phyloP scores from a whole-genome alignment of 1,140 invertebrate genomes.

The Zaprionus lachaisei region DNA sequence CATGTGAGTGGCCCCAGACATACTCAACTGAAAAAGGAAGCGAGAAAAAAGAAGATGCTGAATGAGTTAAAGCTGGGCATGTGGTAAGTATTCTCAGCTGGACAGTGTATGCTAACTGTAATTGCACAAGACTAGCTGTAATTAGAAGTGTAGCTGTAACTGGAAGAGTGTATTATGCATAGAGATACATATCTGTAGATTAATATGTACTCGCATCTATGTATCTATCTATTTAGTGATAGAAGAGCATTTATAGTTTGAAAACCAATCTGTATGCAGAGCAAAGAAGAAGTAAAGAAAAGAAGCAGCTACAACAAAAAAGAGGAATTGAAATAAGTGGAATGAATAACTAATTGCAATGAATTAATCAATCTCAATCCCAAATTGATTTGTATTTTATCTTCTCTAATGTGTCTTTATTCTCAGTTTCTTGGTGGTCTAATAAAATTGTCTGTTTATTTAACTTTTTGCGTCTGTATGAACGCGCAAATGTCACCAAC shows the following conservation, averaged over 20 bases:
- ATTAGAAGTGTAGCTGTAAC: background rate
- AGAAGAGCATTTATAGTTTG: too few species aligned
- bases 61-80: background rate
- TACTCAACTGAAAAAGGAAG: slow-evolving; percentile 14
- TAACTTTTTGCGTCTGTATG: background rate
- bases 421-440: background rate
- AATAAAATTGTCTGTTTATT: too few species aligned
- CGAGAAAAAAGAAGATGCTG: background rate
- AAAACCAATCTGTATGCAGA: too few species aligned
- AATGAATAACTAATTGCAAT: background rate
- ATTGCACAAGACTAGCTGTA: background rate
- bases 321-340: background rate
- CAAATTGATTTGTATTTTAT: slow-evolving; percentile 1
- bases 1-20: slow-evolving; percentile 72
- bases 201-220: too few species aligned
- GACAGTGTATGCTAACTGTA: background rate
- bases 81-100: background rate
- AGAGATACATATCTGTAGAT: too few species aligned
- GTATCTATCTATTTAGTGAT: too few species aligned
- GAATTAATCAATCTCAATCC: background rate
- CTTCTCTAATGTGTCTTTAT: background rate
- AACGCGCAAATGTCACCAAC: slow-evolving; percentile 49
- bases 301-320: too few species aligned
- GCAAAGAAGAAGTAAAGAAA: too few species aligned
- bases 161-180: too few species aligned